A percentile compares a stretch with the other conserved stretches of the same genome.
Conservation (phyloP, 1,140 invertebrate species). For the Ctenoplectra terminalis region DNA sequence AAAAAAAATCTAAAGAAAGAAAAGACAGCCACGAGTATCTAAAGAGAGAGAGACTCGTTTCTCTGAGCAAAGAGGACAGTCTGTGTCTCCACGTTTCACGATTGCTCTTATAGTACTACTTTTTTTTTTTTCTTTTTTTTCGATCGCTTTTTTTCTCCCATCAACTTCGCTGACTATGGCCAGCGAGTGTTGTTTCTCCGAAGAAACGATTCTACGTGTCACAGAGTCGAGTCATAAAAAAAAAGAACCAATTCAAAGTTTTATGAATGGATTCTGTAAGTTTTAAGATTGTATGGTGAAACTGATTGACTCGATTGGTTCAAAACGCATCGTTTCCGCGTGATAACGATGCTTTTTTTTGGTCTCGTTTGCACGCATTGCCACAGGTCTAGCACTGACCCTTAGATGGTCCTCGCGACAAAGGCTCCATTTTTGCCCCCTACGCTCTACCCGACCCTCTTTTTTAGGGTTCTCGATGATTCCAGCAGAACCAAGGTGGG, state of each 20-base stretch:
- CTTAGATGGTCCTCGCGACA: conserved; percentile 67
- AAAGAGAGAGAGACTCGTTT: conserved; percentile 9
- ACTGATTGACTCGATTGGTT: not conserved
- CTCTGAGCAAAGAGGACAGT: conserved; percentile 15
- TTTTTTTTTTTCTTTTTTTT: conserved; percentile 28
- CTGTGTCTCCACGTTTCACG: conserved; percentile 1
- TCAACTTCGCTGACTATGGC: not conserved
- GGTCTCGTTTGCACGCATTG: conserved; percentile 29
- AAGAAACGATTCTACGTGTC: not conserved
- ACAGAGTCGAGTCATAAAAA: not conserved
- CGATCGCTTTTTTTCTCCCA: conserved; percentile 19
- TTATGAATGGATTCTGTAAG: not conserved
- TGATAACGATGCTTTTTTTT: not conserved
- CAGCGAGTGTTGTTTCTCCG: conserved; percentile 5
- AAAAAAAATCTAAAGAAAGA: conserved; percentile 18
- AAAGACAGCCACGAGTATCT: conserved; percentile 51
- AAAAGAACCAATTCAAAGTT: not conserved
- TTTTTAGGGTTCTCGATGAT: conserved; percentile 67
- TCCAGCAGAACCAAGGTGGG: conserved; percentile 77
- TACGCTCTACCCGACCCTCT: conserved; percentile 25
- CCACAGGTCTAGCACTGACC: conserved; percentile 69
- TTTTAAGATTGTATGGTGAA: not conserved
- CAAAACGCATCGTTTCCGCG: not conserved
- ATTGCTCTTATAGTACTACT: conserved; percentile 5
- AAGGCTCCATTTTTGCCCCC: conserved; percentile 10